Evolutionary conservation across 1,140 invertebrate genomes (phyloP).

Genomic region (Anadara kagoshimensis): DNA sequence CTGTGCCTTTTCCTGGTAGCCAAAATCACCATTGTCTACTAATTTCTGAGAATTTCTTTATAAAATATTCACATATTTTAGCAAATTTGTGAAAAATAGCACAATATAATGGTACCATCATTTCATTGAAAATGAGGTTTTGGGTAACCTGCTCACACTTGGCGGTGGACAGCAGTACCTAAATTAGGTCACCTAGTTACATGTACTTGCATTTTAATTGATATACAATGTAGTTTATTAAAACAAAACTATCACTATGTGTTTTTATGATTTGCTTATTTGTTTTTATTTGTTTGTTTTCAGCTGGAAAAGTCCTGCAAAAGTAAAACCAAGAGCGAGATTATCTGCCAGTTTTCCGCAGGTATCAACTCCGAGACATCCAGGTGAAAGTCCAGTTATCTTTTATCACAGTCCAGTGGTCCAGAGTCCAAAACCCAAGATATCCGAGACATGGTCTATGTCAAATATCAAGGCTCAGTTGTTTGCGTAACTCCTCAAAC

Average conservation of each 20-base stretch:
- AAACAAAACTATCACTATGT: background rate
- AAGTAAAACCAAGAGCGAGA: constrained; percentile 25
- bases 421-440: constrained; percentile 19
- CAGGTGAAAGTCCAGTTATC: constrained; percentile 22
- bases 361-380: constrained; percentile 15
- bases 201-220: no score
- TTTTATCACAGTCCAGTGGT: constrained; percentile 31
- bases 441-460: constrained; percentile 30
- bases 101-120: no score
- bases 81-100: no score
- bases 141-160: background rate
- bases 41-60: no score
- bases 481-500: constrained; percentile 9
- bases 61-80: no score
- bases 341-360: constrained; percentile 36
- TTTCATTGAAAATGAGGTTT: background rate
- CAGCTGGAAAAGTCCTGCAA: constrained; percentile 53
- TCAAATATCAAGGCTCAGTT: constrained; percentile 41
- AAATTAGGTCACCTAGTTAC: no score
- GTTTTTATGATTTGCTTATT: no score
- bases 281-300: constrained; percentile 9
- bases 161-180: no score
- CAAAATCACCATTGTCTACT: no score
- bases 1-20: no score
- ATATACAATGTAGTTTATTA: background rate